Evolutionary conservation across 2,888 invertebrate genomes (phyloP).

Genomic region (Spatulosminthurus flaviceps): DNA sequence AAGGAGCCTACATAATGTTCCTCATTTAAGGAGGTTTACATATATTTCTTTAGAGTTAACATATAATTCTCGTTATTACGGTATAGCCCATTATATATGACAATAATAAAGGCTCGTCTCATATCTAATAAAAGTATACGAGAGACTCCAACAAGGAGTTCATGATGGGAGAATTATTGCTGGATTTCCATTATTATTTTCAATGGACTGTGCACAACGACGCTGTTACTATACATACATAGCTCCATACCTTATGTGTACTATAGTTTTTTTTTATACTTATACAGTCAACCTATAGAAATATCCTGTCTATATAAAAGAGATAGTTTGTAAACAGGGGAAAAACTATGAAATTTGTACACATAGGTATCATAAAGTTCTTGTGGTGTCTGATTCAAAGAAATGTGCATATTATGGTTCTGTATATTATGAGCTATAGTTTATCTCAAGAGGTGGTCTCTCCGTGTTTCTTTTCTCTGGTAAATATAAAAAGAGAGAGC

Average conservation of each 20-base stretch:
- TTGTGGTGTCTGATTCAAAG: too few species aligned
- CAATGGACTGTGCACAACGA: conserved; percentile 9
- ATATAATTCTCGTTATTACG: too few species aligned
- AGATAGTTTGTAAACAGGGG: too few species aligned
- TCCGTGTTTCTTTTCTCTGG: not conserved
- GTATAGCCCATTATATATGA: conserved; percentile 1
- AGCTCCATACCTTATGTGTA: too few species aligned
- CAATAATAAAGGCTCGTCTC: conserved; percentile 12
- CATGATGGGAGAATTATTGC: conserved; percentile 18
- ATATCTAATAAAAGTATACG: too few species aligned
- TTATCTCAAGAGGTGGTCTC: conserved; percentile 17
- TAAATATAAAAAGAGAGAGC: conserved; percentile 18
- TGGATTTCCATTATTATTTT: conserved; percentile 18
- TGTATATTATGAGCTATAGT: not conserved
- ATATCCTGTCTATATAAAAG: too few species aligned
- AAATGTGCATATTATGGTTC: not conserved
- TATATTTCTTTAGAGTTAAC: too few species aligned
- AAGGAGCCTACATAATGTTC: too few species aligned
- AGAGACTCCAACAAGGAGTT: not conserved
- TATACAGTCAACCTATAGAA: too few species aligned
- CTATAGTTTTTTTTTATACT: too few species aligned
- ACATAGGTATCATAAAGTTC: too few species aligned
- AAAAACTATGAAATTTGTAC: too few species aligned
- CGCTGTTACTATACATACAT: not conserved
- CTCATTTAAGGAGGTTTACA: not conserved